Percentiles rank a stretch among this genome's conserved stretches.
Evolutionary conservation across 2,113 vertebrate species (phyloP).

Genomic region (Grus americana): DNA sequence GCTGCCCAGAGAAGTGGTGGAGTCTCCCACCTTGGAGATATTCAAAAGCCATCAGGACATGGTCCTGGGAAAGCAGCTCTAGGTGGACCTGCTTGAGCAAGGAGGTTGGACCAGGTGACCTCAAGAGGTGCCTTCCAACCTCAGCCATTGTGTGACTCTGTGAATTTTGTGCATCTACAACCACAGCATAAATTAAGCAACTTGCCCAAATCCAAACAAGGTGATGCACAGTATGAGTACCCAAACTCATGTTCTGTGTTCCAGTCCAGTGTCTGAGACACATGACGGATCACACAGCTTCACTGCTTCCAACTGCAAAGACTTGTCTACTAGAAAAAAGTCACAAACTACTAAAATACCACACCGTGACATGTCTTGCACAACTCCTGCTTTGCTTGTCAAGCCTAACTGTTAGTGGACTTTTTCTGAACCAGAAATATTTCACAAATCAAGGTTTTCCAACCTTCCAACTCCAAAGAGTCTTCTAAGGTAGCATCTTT

Average conservation of each 20-base stretch:
- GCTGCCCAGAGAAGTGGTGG: background rate
- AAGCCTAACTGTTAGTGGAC: background rate
- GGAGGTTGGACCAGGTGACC: background rate
- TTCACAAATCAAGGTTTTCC: background rate
- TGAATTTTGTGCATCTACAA: background rate
- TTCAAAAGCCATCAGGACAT: background rate
- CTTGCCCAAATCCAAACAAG: background rate
- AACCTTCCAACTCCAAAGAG: background rate
- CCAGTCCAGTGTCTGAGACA: background rate
- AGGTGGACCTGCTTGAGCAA: background rate
- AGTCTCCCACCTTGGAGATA: background rate
- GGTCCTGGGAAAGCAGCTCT: background rate
- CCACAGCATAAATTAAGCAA: background rate
- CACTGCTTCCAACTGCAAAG: background rate
- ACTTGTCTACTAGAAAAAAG: background rate
- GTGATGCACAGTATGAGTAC: background rate
- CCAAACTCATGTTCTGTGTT: background rate
- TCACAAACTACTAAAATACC: background rate
- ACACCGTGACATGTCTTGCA: background rate
- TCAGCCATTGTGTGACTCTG: background rate
- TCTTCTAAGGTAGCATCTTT: background rate
- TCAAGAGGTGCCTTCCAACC: background rate
- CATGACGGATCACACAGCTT: background rate
- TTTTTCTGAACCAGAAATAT: background rate
- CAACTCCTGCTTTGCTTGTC: background rate